These are phyloP conservation scores for Adela reaumurella DNA, from an alignment of 2,888 invertebrate genomes.

Conservation along the genomic window DNA sequence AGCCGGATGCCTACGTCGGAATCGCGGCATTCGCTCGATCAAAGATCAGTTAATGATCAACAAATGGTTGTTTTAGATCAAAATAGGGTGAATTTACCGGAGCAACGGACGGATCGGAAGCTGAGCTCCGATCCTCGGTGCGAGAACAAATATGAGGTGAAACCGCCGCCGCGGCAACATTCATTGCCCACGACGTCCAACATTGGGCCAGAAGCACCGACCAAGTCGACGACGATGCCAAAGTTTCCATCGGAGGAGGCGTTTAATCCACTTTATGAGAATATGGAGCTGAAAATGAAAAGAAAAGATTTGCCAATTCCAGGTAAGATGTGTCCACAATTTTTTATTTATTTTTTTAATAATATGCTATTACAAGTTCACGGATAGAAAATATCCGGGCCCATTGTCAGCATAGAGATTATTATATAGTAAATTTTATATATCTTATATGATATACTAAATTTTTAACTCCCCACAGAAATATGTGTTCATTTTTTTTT, in stretches of 20 bases:
- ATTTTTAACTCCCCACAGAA: too few species aligned
- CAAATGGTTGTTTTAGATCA: too few species aligned
- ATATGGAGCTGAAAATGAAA: constrained; percentile 33
- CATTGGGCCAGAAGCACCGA: constrained; percentile 34
- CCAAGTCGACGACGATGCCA: constrained; percentile 57
- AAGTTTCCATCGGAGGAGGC: constrained; percentile 49
- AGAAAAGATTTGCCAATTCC: constrained; percentile 32
- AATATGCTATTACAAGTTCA: too few species aligned
- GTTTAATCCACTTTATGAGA: constrained; percentile 43
- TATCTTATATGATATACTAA: too few species aligned
- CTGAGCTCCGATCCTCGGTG: neutral
- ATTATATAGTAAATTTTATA: too few species aligned
- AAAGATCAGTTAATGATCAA: too few species aligned
- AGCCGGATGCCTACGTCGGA: neutral
- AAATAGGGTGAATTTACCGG: neutral
- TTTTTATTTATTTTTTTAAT: constrained; percentile 11
- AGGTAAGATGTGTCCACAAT: constrained; percentile 29
- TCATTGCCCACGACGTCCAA: constrained; percentile 37
- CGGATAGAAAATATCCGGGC: too few species aligned
- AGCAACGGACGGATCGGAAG: neutral
- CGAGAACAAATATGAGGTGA: constrained; percentile 17
- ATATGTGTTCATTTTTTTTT: too few species aligned
- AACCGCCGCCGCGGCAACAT: constrained; percentile 40
- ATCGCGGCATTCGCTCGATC: too few species aligned
- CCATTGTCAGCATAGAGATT: too few species aligned